These are phyloP conservation scores for Drosophila hydei DNA, from an alignment of 1,140 invertebrate species.

Conservation along the genomic window DNA sequence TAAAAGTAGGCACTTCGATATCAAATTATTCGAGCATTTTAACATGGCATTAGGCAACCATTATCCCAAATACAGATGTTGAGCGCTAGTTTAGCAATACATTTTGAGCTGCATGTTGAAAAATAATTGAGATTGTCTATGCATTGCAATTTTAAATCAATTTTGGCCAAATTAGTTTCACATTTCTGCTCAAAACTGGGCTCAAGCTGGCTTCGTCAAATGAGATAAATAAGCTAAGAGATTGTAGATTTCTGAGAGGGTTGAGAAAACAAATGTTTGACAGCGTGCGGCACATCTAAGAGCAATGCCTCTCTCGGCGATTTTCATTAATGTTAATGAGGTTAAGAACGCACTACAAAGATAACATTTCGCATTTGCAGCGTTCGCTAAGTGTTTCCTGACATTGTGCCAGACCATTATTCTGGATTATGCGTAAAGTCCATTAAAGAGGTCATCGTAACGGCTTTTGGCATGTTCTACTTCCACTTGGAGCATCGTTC, in stretches of 20 bases:
- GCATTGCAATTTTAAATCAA: too few relatives aligned
- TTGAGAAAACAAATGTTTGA: too few relatives aligned
- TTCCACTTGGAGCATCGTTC: slow-evolving; percentile 19
- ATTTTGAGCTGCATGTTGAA: too few relatives aligned
- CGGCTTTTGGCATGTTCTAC: slow-evolving; percentile 24
- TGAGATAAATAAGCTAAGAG: too few relatives aligned
- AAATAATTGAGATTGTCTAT: too few relatives aligned
- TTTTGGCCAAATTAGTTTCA: too few relatives aligned
- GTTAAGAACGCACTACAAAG: not conserved
- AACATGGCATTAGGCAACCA: slow-evolving; percentile 20
- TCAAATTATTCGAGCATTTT: slow-evolving; percentile 1
- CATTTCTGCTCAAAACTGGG: too few relatives aligned
- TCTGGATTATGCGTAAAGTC: slow-evolving; percentile 16
- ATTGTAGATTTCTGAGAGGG: too few relatives aligned
- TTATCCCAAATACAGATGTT: slow-evolving; percentile 1
- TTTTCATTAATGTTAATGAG: slow-evolving; percentile 17
- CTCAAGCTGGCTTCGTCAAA: too few relatives aligned
- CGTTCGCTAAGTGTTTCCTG: slow-evolving; percentile 1
- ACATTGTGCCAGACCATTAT: slow-evolving; percentile 9
- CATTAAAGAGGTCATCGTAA: slow-evolving; percentile 28
- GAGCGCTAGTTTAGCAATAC: not conserved
- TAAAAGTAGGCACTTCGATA: slow-evolving; percentile 28
- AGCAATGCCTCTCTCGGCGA: not conserved
- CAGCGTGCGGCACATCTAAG: too few relatives aligned
- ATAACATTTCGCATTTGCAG: slow-evolving; percentile 3